These are phyloP conservation scores for Dromiciops gliroides DNA, from an alignment of 2,113 vertebrate genomes.

Conservation along the genomic window DNA sequence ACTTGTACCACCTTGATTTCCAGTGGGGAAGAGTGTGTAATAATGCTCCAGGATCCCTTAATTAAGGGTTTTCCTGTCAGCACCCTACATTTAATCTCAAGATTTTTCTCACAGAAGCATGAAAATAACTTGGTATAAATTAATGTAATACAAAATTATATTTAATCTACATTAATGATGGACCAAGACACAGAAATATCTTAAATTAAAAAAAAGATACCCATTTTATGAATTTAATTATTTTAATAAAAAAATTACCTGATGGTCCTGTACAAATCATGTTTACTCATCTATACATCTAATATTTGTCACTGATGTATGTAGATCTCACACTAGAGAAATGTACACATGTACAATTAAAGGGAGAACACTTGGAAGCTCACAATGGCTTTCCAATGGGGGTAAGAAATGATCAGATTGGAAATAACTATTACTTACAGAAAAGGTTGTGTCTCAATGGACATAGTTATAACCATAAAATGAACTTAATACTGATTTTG, in stretches of 20 bases:
- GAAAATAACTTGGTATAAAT: not conserved
- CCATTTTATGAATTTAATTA: slow-evolving; percentile 58
- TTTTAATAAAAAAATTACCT: slow-evolving; percentile 66
- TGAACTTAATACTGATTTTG: slow-evolving; percentile 23
- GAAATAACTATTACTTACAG: slow-evolving; percentile 11
- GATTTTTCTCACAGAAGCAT: not conserved
- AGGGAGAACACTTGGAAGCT: slow-evolving; percentile 46
- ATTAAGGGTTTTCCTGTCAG: not conserved
- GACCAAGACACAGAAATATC: not conserved
- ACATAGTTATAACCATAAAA: slow-evolving; percentile 54
- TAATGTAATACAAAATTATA: not conserved
- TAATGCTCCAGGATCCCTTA: not conserved
- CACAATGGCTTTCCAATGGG: slow-evolving; percentile 39
- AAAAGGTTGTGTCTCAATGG: slow-evolving; percentile 24
- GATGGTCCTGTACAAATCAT: slow-evolving; percentile 50
- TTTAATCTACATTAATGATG: not conserved
- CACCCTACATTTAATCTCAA: not conserved
- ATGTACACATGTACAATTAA: slow-evolving; percentile 41
- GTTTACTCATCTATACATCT: slow-evolving; percentile 47
- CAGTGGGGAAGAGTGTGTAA: not conserved
- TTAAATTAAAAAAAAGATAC: slow-evolving; percentile 43
- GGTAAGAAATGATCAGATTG: slow-evolving; percentile 37
- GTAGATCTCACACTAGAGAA: slow-evolving; percentile 53
- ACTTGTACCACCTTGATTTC: not conserved
- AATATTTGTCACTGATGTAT: slow-evolving; percentile 35